These are phyloP conservation scores for Sarcophaga rosellei DNA, from an alignment of 2,888 invertebrate species.

Conservation along the genomic window DNA sequence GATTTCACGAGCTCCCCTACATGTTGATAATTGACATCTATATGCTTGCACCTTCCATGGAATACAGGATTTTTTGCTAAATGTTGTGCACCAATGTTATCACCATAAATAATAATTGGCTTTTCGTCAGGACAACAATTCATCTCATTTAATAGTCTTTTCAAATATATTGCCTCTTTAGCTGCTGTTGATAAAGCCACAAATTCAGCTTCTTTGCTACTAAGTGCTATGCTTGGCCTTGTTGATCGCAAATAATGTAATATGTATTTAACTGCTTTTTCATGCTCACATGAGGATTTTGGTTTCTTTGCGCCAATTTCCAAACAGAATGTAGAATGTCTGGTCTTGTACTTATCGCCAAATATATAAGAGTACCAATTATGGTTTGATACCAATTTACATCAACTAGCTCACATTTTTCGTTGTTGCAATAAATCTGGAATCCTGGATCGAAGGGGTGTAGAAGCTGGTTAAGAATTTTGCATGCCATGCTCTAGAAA, in stretches of 20 bases:
- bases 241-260: constrained; percentile 1
- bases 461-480: no score
- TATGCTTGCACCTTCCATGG: no score
- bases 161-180: neutral
- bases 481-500: no score
- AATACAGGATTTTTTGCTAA: no score
- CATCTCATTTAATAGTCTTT: neutral
- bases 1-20: no score
- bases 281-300: constrained; percentile 28
- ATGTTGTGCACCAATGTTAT: no score
- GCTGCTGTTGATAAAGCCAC: constrained; percentile 4
- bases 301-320: constrained; percentile 33
- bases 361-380: constrained; percentile 26
- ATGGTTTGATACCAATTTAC: constrained; percentile 20
- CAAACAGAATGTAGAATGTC: no score
- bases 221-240: neutral
- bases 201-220: constrained; percentile 8
- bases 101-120: no score
- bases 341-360: constrained; percentile 24
- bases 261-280: constrained; percentile 4
- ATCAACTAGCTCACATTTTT: neutral
- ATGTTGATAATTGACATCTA: no score
- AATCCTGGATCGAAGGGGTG: no score
- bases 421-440: no score
- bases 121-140: no score